These are phyloP conservation scores for Cairina moschata DNA, from an alignment of 2,113 vertebrate species.

Conservation along the genomic window DNA sequence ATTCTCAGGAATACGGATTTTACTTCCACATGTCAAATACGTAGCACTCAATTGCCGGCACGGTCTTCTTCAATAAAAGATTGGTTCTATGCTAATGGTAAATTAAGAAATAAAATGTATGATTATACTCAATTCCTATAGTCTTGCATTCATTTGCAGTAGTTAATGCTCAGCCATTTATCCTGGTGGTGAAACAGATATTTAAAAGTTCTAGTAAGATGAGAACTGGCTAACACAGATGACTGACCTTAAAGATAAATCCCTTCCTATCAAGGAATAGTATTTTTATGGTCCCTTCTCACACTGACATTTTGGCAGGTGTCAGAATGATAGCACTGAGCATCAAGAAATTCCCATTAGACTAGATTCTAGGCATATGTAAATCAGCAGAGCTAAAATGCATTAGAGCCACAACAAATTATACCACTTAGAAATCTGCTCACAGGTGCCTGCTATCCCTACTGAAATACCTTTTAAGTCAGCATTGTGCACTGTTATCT, in stretches of 20 bases:
- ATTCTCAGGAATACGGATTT: conserved; percentile 4
- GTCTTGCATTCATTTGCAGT: conserved; percentile 25
- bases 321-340: conserved; percentile 24
- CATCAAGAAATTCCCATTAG: conserved; percentile 18
- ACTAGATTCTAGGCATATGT: conserved; percentile 22
- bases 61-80: neutral
- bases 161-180: conserved; percentile 29
- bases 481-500: neutral
- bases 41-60: neutral
- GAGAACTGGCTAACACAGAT: conserved; percentile 16
- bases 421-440: neutral
- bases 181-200: conserved; percentile 28
- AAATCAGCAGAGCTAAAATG: conserved; percentile 37
- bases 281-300: conserved; percentile 48
- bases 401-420: conserved; percentile 14
- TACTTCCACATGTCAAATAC: neutral
- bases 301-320: conserved; percentile 45
- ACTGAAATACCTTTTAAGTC: neutral
- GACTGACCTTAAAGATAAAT: conserved; percentile 12
- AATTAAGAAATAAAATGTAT: conserved; percentile 51
- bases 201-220: conserved; percentile 26
- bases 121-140: conserved; percentile 1
- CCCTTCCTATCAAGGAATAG: neutral
- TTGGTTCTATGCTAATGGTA: neutral
- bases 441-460: neutral